Conservation (phyloP, 1,140 invertebrate species). For the Chironomus tepperi region DNA sequence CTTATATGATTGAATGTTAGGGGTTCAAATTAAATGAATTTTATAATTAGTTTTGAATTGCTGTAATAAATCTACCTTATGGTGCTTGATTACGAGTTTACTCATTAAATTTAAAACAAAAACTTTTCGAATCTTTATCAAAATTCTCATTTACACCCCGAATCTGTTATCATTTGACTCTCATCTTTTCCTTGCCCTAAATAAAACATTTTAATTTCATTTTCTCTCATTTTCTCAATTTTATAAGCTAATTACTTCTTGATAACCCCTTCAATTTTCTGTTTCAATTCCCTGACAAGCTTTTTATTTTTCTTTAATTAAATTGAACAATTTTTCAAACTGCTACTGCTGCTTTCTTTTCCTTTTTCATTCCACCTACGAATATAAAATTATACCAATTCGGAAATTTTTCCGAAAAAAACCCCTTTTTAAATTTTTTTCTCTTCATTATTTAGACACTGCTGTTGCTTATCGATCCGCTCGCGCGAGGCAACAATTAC, state of each 20-base stretch:
- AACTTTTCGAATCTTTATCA: too few relatives aligned
- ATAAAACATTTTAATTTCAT: too few relatives aligned
- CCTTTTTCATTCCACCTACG: background rate
- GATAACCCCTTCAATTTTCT: slow-evolving; percentile 14
- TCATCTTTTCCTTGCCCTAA: too few relatives aligned
- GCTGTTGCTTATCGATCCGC: slow-evolving; percentile 11
- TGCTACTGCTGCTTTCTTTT: background rate
- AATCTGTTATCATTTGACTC: too few relatives aligned
- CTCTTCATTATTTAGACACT: background rate
- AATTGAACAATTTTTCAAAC: slow-evolving; percentile 20
- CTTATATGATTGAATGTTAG: background rate
- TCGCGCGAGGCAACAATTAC: background rate
- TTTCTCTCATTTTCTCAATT: background rate
- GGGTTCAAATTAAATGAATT: background rate
- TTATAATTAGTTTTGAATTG: background rate
- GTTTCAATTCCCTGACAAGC: background rate
- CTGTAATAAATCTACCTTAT: too few relatives aligned
- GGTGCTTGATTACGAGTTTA: too few relatives aligned
- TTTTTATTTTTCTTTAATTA: slow-evolving; percentile 20
- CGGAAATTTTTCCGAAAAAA: background rate
- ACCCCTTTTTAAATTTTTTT: background rate
- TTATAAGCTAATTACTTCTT: slow-evolving; percentile 20
- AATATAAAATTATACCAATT: background rate
- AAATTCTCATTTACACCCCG: too few relatives aligned
- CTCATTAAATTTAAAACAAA: too few relatives aligned